These are phyloP conservation scores for Aphidoletes aphidimyza DNA, from an alignment of 2,888 invertebrate genomes.

Conservation along the genomic window DNA sequence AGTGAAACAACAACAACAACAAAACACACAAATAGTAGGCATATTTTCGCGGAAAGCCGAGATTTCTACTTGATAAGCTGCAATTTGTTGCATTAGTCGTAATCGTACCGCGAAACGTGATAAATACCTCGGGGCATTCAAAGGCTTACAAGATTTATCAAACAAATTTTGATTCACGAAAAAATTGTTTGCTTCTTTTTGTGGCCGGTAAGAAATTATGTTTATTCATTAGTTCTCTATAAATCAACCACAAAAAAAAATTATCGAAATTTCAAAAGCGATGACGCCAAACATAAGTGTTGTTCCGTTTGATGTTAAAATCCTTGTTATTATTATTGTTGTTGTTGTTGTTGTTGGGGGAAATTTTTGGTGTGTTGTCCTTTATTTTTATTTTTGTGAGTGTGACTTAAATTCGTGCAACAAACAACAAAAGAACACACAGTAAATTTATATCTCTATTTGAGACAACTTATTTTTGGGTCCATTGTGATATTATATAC, in stretches of 20 bases:
- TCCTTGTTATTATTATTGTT: neutral
- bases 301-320: no score
- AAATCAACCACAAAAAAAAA: no score
- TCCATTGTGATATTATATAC: no score
- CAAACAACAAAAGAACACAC: neutral
- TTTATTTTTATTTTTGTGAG: neutral
- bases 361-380: no score
- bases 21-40: neutral
- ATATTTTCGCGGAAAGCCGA: slow-evolving; percentile 12
- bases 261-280: no score
- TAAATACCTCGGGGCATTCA: neutral
- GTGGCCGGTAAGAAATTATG: no score
- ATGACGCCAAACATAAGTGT: no score
- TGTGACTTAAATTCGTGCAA: neutral
- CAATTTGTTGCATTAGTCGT: slow-evolving; percentile 12
- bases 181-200: no score
- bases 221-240: no score
- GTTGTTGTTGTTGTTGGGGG: neutral
- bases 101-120: neutral
- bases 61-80: neutral
- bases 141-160: neutral
- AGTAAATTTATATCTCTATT: slow-evolving; percentile 2
- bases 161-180: no score
- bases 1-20: neutral
- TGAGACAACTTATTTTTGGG: neutral